Percentiles rank a stretch among this genome's conserved stretches.
Evolutionary conservation across 2,113 vertebrate species (phyloP).

Genomic region (Equus przewalskii): DNA sequence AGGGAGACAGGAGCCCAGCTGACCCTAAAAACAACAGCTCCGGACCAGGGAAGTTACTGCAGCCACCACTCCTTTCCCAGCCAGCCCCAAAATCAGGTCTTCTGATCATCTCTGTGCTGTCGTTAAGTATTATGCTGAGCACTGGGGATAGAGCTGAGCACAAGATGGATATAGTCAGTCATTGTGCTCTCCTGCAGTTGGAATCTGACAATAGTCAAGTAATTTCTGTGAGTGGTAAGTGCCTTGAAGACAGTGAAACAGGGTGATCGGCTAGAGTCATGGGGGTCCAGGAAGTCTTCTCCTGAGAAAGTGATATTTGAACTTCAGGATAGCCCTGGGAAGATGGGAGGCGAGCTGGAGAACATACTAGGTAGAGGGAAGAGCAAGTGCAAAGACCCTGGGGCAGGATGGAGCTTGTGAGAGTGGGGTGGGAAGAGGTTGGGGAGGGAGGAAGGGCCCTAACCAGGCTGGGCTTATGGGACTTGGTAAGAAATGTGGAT

Average conservation of each 20-base stretch:
- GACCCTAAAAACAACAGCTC: not conserved
- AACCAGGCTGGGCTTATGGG: not conserved
- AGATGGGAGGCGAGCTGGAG: not conserved
- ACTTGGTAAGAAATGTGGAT: not conserved
- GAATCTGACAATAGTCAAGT: not conserved
- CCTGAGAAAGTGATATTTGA: not conserved
- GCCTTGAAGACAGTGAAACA: not conserved
- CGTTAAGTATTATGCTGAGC: not conserved
- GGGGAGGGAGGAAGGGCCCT: not conserved
- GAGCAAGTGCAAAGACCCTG: conserved; percentile 52
- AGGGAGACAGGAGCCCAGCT: not conserved
- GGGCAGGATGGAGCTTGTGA: not conserved
- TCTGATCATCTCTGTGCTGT: not conserved
- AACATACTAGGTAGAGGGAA: not conserved
- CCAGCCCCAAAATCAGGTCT: not conserved
- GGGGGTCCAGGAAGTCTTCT: not conserved
- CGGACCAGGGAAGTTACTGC: fast-evolving
- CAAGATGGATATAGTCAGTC: not conserved
- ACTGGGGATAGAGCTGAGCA: not conserved
- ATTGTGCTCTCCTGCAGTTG: not conserved
- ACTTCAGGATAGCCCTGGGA: not conserved
- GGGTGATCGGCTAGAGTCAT: not conserved
- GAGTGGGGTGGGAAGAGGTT: not conserved
- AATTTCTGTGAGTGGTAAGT: not conserved
- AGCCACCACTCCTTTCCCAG: not conserved